Base-by-base conservation (phyloP, 2,888 invertebrate species). In the Deilephila elpenor region DNA sequence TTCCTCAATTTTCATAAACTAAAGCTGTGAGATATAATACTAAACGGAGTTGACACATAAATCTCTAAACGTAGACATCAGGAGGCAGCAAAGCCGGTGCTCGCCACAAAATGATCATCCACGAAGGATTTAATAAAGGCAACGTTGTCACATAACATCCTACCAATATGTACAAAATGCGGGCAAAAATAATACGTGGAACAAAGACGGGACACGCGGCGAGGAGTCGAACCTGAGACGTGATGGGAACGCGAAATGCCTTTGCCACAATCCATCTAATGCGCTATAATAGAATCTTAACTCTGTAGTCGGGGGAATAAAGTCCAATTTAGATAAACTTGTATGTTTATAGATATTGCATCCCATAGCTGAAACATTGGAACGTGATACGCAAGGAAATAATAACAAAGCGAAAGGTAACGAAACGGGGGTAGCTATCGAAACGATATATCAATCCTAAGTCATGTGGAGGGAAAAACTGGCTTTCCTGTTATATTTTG, bases 161-260 rank as follows among this genome's bases (percentile, higher is more conserved):
- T 80, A 78, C 86, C 88, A 90, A 91, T 91, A 92, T 90, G 90
- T 86, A 90, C 89, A 88, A 89, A 89, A 89, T 86, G 85, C 83
- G 89, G 88, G 90, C 89, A 91, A 91, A 90, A 91, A 92, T 89
- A 90, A 90, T 88, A 87, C 87, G 80, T 76, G 84, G 84, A 86
- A 89, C 89, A 89, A 88, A 88, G 87, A 83, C 82, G 84, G 81
- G 81, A 84, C 86, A 89, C 89, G 88, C 86, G 83, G 83, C 84
- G 83, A 83, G 86, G 89, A 90, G 87, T 85, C 89, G 88, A 89
- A 88, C 89, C 84, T 75, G 73, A 80, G 76, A 93, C 93, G 93
- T 93, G 93, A 93, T 82, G 75, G 73, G 93, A 87, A 91, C 86
- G 85, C 91, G 79, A 87, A 93, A 88, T 84, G 51, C 56, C n/a